Evolutionary conservation across 2,113 vertebrate species (phyloP), one percentile per base, ranked within the genome.

Genomic region (Bagarius yarrelli): DNA sequence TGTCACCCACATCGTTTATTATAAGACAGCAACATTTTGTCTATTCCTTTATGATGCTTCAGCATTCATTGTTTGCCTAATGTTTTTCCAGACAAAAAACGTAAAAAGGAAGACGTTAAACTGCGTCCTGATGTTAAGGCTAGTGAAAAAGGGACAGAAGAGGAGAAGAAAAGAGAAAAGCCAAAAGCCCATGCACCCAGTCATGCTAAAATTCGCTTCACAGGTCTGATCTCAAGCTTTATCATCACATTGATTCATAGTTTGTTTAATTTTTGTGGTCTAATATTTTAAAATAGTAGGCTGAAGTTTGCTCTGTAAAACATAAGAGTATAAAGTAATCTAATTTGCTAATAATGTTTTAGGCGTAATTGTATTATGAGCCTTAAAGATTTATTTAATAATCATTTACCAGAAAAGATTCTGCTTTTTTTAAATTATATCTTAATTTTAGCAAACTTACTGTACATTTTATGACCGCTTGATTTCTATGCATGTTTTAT

Each of bases 201-300:
- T 87, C 97, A 98, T 0, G 87, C 97, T 64, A 98, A 98, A 87
- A 97, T 98, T 75, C 95, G 96, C 78, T 98, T 96, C 61, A 98
- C 96, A 6, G 96, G 97, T 98, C n/a, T 23, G 85, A 19, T 12
- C 52, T 18, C 25, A 13, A 18, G 15, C 25, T 44, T 25, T 47
- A 8, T n/a, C 0, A 14, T 44, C 47, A 16, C 16, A 3, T 53
- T n/a, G 2, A 4, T 21, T 23, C 53, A 52, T 30, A 71, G 2
- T 36, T 0, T 27, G 52, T 67, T 52, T 40, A 47, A 47, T 3
- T 25, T 64, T 57, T 66, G 12, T 56, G 25, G 4, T 1, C 4
- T 44, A 16, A 66, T 16, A 16, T 36, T n/a, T 67, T 60, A 34
- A 36, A 40, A 53, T 50, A 50, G 47, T 9, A 9, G 21, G 34